These are phyloP conservation scores for Eupithecia vulgata DNA, from an alignment of 2,888 invertebrate genomes.

Conservation along the genomic window DNA sequence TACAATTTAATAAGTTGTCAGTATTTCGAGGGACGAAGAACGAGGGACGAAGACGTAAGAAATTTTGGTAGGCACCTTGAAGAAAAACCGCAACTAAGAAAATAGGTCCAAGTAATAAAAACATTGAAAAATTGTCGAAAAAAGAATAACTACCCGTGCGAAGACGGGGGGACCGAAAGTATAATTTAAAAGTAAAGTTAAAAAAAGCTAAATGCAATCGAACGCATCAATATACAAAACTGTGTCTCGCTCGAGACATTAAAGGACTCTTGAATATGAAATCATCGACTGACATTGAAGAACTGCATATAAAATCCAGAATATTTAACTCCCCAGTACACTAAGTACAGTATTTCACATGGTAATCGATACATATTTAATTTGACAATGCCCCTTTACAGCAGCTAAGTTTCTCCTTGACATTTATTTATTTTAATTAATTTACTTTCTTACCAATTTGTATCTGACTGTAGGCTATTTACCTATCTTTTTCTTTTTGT, in stretches of 20 bases:
- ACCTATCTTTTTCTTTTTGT: no score
- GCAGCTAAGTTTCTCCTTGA: no score
- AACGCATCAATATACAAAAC: neutral
- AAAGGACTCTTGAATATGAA: constrained; percentile 10
- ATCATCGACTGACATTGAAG: neutral
- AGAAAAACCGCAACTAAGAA: neutral
- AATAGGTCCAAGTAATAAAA: no score
- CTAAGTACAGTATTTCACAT: neutral
- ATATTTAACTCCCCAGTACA: constrained; percentile 7
- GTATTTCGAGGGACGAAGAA: neutral
- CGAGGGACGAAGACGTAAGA: neutral
- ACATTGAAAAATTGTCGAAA: no score
- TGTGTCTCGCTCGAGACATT: constrained; percentile 1
- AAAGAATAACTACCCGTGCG: no score
- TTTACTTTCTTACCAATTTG: no score
- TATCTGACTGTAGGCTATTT: no score
- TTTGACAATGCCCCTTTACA: no score
- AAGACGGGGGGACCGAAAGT: no score
- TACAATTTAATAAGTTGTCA: constrained; percentile 4
- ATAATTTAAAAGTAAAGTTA: no score
- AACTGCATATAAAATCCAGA: constrained; percentile 14
- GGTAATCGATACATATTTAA: neutral
- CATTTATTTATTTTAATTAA: no score
- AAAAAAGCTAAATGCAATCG: no score
- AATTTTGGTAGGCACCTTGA: neutral